phyloP scores from a whole-genome alignment of 2,888 invertebrate species.

The Scrobipalpa atriplicella region DNA sequence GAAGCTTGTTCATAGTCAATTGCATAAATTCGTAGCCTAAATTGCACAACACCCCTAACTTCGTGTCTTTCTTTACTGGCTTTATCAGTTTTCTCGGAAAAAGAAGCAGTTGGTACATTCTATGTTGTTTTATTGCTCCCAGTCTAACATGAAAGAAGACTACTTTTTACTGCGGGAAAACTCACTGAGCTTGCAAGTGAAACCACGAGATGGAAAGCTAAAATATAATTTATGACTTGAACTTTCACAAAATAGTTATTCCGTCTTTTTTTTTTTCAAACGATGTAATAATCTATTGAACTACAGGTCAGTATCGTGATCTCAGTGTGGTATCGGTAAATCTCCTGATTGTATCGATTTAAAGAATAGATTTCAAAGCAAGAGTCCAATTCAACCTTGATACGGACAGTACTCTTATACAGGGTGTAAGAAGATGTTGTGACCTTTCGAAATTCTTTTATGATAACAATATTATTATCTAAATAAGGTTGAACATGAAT shows the following conservation, averaged over 20 bases:
- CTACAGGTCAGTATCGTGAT: constrained; percentile 64
- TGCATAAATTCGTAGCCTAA: too few relatives aligned
- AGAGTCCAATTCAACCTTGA: constrained; percentile 46
- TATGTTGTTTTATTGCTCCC: too few relatives aligned
- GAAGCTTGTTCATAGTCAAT: too few relatives aligned
- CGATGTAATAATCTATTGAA: constrained; percentile 60
- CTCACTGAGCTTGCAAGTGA: too few relatives aligned
- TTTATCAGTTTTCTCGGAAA: too few relatives aligned
- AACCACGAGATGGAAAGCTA: not conserved
- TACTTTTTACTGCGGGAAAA: too few relatives aligned
- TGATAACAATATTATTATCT: too few relatives aligned
- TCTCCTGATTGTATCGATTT: constrained; percentile 64
- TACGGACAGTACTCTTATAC: not conserved
- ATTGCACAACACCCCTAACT: too few relatives aligned
- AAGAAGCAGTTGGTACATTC: too few relatives aligned
- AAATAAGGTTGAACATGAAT: too few relatives aligned
- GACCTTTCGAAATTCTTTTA: not conserved
- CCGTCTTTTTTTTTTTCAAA: not conserved
- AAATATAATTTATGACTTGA: not conserved
- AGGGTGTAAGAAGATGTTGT: not conserved
- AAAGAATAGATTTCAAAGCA: constrained; percentile 54
- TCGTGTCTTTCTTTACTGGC: too few relatives aligned
- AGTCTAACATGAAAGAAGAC: too few relatives aligned
- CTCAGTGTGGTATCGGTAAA: constrained; percentile 49
- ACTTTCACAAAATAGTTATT: not conserved